Conservation (phyloP, 2,888 invertebrate genomes). For the Siphlonurus alternatus region DNA sequence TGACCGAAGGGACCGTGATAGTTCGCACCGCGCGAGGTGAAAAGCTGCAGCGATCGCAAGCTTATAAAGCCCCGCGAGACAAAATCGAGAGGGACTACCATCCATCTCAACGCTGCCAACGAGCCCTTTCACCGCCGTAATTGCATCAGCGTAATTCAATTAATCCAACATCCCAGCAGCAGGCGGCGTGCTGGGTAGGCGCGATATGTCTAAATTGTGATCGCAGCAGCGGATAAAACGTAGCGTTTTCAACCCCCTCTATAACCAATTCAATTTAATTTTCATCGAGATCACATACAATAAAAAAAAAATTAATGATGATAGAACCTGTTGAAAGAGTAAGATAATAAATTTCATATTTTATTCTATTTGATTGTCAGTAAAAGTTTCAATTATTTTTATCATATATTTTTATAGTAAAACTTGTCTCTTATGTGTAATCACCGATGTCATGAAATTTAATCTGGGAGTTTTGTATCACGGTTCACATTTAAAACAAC, state of each 20-base stretch:
- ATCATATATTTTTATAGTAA: too few species aligned
- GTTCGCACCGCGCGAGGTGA: too few species aligned
- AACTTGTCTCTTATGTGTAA: too few species aligned
- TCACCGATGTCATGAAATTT: too few species aligned
- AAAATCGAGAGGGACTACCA: too few species aligned
- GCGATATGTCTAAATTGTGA: background rate
- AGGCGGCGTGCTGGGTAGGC: background rate
- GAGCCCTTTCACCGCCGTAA: background rate
- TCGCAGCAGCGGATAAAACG: background rate
- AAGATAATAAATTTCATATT: background rate
- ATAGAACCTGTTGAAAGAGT: background rate
- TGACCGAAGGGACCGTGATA: too few species aligned
- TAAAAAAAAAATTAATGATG: background rate
- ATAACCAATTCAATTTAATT: background rate
- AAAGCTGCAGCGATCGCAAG: too few species aligned
- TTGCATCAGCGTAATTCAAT: slow-evolving; percentile 3
- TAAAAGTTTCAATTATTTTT: too few species aligned
- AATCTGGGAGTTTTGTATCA: too few species aligned
- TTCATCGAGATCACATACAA: background rate
- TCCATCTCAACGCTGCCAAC: background rate
- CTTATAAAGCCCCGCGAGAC: too few species aligned
- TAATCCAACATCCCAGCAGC: background rate
- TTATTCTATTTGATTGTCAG: too few species aligned
- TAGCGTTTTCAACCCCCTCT: background rate
- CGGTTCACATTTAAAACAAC: too few species aligned